A percentile compares a stretch with the other conserved stretches of the same genome.
Evolutionary conservation across 1,140 invertebrate species (phyloP).

Genomic region (Ridgeia piscesae): DNA sequence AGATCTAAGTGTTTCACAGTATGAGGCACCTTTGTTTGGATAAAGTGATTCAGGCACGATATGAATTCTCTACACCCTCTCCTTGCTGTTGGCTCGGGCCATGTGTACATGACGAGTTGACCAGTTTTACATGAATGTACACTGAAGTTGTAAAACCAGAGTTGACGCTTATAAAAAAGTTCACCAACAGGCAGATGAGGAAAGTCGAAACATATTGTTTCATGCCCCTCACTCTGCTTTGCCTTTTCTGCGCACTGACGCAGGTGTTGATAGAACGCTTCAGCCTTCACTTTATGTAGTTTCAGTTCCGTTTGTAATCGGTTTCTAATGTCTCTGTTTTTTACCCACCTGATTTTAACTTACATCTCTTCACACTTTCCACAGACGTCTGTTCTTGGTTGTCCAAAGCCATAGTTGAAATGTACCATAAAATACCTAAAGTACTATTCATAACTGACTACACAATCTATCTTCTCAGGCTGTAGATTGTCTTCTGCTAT

Average conservation of each 20-base stretch:
- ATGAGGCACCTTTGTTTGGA: no score
- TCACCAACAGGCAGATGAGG: not conserved
- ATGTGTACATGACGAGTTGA: not conserved
- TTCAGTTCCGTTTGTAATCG: not conserved
- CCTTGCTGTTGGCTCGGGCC: no score
- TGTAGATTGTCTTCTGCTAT: not conserved
- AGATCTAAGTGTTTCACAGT: no score
- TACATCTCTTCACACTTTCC: not conserved
- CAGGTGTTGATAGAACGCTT: not conserved
- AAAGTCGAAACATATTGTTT: not conserved
- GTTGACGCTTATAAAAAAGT: not conserved
- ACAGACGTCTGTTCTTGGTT: not conserved
- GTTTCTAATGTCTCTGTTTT: not conserved
- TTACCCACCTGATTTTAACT: not conserved
- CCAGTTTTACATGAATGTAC: not conserved
- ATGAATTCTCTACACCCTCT: no score
- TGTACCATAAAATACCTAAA: not conserved
- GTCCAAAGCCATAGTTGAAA: not conserved
- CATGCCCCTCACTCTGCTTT: not conserved
- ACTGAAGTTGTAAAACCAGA: not conserved
- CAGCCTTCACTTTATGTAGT: not conserved
- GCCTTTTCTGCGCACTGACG: not conserved
- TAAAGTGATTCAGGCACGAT: no score
- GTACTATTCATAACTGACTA: not conserved
- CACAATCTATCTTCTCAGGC: not conserved